phyloP scores from a whole-genome alignment of 2,797 vertebrate species.

The Karalla daura region DNA sequence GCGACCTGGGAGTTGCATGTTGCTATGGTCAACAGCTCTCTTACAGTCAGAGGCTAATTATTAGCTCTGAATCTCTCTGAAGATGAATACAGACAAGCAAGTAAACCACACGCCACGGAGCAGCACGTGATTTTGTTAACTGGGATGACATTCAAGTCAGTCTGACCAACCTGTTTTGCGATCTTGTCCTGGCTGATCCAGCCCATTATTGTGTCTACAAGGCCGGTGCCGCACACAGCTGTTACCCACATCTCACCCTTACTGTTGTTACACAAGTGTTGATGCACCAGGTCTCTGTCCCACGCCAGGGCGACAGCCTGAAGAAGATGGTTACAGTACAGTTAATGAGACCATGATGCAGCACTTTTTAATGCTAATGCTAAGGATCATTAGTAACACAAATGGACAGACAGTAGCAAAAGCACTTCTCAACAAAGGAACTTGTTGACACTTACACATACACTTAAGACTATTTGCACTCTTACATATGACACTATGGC shows the following conservation, averaged over 20 bases:
- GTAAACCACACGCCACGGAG: too few species aligned
- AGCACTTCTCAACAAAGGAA: too few species aligned
- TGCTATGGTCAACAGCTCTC: slow-evolving; percentile 45
- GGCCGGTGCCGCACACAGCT: slow-evolving; percentile 58
- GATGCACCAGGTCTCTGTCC: slow-evolving; percentile 43
- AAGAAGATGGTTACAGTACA: neutral
- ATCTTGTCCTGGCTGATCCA: slow-evolving; percentile 67
- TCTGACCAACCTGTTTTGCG: slow-evolving; percentile 74
- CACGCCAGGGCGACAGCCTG: slow-evolving; percentile 73
- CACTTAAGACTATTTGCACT: too few species aligned
- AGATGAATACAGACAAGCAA: slow-evolving; percentile 1
- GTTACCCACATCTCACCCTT: slow-evolving; percentile 32
- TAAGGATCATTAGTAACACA: too few species aligned
- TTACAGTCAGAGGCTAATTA: slow-evolving; percentile 26
- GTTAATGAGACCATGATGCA: neutral
- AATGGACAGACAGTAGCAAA: neutral
- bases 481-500: too few species aligned
- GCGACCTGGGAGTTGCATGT: slow-evolving; percentile 27
- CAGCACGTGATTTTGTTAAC: too few species aligned
- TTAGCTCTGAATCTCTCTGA: slow-evolving; percentile 35
- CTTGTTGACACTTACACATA: too few species aligned
- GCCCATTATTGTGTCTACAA: slow-evolving; percentile 62
- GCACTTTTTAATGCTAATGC: neutral
- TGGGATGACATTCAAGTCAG: neutral
- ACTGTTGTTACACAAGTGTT: slow-evolving; percentile 69